Evolutionary conservation across 2,113 vertebrate genomes (phyloP).

Genomic region (Boleophthalmus pectinirostris): DNA sequence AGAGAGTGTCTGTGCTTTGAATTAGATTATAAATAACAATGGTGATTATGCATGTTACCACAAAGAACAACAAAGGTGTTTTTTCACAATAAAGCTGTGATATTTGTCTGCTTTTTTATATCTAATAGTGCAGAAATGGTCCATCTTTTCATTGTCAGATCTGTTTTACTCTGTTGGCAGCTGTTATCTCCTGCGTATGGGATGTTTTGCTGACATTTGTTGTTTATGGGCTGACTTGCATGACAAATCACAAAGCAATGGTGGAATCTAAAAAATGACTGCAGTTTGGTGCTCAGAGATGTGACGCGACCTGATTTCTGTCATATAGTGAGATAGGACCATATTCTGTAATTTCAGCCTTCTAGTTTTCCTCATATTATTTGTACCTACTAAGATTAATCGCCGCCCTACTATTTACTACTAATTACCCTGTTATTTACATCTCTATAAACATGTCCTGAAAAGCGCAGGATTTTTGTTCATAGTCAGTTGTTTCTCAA

Average conservation of each 20-base stretch:
- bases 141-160: constrained; percentile 35
- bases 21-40: not conserved
- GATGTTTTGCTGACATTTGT: not conserved
- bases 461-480: too few relatives aligned
- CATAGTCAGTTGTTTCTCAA: too few relatives aligned
- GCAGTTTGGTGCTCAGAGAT: not conserved
- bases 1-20: not conserved
- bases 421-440: too few relatives aligned
- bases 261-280: not conserved
- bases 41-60: not conserved
- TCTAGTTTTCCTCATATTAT: not conserved
- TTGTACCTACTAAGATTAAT: not conserved
- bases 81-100: not conserved
- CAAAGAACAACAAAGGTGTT: not conserved
- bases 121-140: constrained; percentile 29
- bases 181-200: not conserved
- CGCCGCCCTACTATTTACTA: too few relatives aligned
- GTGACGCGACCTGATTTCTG: not conserved
- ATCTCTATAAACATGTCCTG: too few relatives aligned
- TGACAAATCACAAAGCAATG: not conserved
- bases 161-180: constrained; percentile 3
- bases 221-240: not conserved
- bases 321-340: not conserved
- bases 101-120: constrained; percentile 27
- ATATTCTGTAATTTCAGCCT: not conserved